These are phyloP conservation scores for Coreoperca whiteheadi DNA, from an alignment of 2,113 vertebrate species.

Conservation along the genomic window DNA sequence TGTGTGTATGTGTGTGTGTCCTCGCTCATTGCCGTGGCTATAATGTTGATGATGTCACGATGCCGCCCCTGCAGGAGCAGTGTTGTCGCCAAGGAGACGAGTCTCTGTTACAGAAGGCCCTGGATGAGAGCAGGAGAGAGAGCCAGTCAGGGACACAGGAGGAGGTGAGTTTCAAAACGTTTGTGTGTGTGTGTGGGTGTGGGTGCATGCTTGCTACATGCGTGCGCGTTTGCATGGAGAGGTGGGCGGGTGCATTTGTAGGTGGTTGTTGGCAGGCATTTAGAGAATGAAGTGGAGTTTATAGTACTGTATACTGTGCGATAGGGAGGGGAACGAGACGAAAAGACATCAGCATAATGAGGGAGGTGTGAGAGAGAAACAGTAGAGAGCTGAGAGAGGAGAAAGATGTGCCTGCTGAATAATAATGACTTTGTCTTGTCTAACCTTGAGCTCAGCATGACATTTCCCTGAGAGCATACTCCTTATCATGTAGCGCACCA, in stretches of 20 bases:
- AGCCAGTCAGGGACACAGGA: conserved; percentile 82
- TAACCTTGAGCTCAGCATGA: conserved; percentile 73
- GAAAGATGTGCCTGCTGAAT: conserved; percentile 48
- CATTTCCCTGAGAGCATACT: conserved; percentile 58
- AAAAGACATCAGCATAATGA: conserved; percentile 51
- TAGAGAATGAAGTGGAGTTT: conserved; percentile 41
- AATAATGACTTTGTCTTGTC: conserved; percentile 56
- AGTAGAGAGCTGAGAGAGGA: conserved; percentile 29
- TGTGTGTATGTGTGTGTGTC: background rate
- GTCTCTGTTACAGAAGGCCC: conserved; percentile 82
- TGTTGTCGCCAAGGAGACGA: conserved; percentile 88
- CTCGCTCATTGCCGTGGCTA: conserved; percentile 1
- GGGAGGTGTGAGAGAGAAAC: conserved; percentile 14
- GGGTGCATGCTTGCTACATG: conserved; percentile 29
- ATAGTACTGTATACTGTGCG: conserved; percentile 23
- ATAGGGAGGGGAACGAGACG: conserved; percentile 18
- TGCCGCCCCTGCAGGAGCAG: conserved; percentile 86
- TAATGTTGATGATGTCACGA: conserved; percentile 60
- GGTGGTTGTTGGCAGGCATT: conserved; percentile 58
- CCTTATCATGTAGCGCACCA: conserved; percentile 52
- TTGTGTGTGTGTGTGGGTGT: conserved; percentile 28
- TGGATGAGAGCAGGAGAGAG: conserved; percentile 80
- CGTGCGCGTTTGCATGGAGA: conserved; percentile 42
- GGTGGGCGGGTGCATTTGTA: conserved; percentile 45
- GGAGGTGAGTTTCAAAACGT: conserved; percentile 83